A percentile compares a stretch with the other conserved stretches of the same genome.
Conservation (phyloP, 2,113 vertebrate genomes). For the Otus sunia region DNA sequence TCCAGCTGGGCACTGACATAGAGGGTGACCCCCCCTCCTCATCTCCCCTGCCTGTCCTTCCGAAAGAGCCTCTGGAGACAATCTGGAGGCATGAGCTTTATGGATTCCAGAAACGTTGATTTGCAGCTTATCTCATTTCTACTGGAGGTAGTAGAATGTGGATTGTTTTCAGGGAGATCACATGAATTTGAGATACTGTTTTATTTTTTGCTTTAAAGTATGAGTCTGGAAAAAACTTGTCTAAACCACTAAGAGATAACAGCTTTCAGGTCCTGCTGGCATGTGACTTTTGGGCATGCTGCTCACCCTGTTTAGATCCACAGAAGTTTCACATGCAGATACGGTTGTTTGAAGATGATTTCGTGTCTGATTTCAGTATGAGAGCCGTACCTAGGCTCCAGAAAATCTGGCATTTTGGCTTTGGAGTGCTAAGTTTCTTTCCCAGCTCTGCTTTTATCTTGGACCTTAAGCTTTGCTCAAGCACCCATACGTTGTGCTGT, state of each 20-base stretch:
- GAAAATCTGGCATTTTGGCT: neutral
- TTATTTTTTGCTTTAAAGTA: neutral
- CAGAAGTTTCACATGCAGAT: neutral
- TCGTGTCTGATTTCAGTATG: neutral
- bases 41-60: no score
- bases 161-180: neutral
- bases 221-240: neutral
- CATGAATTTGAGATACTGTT: accelerated
- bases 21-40: no score
- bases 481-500: neutral
- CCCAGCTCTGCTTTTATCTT: neutral
- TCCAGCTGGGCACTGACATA: no score
- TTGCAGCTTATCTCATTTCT: neutral
- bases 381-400: neutral
- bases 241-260: neutral
- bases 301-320: neutral
- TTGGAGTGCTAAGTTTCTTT: neutral
- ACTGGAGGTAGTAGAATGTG: neutral
- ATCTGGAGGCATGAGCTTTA: neutral
- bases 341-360: neutral
- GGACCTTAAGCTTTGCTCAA: neutral
- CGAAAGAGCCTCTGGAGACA: no score
- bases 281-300: neutral
- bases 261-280: neutral
- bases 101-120: neutral